Evolutionary conservation across 2,888 invertebrate genomes (phyloP).

Genomic region (Brenthis daphne): DNA sequence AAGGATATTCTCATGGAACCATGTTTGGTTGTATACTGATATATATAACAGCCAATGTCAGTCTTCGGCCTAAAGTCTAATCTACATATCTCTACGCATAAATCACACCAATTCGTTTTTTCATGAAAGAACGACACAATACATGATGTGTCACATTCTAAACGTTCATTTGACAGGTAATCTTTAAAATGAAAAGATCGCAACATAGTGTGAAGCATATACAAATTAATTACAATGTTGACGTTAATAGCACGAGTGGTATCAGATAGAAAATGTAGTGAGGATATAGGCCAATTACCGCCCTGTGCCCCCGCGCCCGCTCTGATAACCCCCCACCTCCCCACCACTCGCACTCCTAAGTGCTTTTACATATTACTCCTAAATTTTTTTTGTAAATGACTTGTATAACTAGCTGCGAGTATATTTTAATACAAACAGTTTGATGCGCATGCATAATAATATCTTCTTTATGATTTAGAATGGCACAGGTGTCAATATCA

Average conservation of each 20-base stretch:
- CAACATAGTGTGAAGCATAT: background rate
- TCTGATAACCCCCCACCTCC: background rate
- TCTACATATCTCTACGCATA: too few relatives aligned
- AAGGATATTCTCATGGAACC: too few relatives aligned
- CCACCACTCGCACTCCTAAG: background rate
- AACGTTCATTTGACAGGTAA: too few relatives aligned
- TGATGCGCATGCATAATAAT: background rate
- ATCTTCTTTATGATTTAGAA: too few relatives aligned
- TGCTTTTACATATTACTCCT: constrained; percentile 14
- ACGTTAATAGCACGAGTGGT: constrained; percentile 11
- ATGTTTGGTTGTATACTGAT: too few relatives aligned
- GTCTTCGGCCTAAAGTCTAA: too few relatives aligned
- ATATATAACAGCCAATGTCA: too few relatives aligned
- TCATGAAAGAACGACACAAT: too few relatives aligned
- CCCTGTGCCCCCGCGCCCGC: background rate
- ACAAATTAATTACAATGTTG: constrained; percentile 2
- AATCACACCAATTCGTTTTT: too few relatives aligned
- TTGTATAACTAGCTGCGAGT: background rate
- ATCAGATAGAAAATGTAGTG: constrained; percentile 8
- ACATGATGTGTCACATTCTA: too few relatives aligned
- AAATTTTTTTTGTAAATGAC: constrained; percentile 2
- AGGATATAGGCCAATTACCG: constrained; percentile 22
- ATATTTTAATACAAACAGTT: background rate
- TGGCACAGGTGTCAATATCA: too few relatives aligned
- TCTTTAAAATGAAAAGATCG: background rate